Evolutionary conservation across 2,113 vertebrate species (phyloP).

Genomic region (Hiodon tergisus): DNA sequence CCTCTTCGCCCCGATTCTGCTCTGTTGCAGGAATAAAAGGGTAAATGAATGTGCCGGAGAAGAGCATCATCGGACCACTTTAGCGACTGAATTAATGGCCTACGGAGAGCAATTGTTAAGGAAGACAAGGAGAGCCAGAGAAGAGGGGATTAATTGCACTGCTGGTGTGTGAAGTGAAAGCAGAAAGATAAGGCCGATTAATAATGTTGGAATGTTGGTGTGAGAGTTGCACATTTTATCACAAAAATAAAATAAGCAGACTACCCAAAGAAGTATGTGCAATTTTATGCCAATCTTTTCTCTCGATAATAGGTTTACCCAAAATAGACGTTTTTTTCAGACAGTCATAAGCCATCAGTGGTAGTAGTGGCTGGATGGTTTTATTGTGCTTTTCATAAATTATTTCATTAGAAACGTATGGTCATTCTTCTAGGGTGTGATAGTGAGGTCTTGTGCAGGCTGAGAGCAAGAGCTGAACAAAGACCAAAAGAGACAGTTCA

Average conservation of each 20-base stretch:
- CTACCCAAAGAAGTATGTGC: slow-evolving; percentile 24
- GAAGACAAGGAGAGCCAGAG: slow-evolving; percentile 7
- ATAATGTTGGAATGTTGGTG: slow-evolving; percentile 25
- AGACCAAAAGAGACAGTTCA: slow-evolving; percentile 8
- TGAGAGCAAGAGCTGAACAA: not conserved
- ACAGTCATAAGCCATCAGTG: not conserved
- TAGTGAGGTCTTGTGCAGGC: slow-evolving; percentile 1
- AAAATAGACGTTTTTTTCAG: not conserved
- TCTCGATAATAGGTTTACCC: slow-evolving; percentile 9
- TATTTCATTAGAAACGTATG: not conserved
- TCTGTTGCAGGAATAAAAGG: slow-evolving; percentile 19
- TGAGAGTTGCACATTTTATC: slow-evolving; percentile 24
- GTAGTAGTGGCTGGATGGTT: not conserved
- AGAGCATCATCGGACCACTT: slow-evolving; percentile 19
- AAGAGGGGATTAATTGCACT: slow-evolving; percentile 15
- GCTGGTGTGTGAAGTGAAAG: slow-evolving; percentile 14
- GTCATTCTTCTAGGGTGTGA: slow-evolving; percentile 10
- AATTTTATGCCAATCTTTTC: slow-evolving; percentile 22
- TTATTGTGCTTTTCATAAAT: slow-evolving; percentile 4
- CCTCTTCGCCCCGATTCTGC: not conserved
- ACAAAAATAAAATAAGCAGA: slow-evolving; percentile 24
- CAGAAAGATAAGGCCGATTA: slow-evolving; percentile 12
- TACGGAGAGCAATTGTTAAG: not conserved
- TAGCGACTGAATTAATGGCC: slow-evolving; percentile 5
- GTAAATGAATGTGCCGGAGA: slow-evolving; percentile 35